Base-by-base conservation (phyloP, 2,888 invertebrate genomes). In the Caradrina kadenii region DNA sequence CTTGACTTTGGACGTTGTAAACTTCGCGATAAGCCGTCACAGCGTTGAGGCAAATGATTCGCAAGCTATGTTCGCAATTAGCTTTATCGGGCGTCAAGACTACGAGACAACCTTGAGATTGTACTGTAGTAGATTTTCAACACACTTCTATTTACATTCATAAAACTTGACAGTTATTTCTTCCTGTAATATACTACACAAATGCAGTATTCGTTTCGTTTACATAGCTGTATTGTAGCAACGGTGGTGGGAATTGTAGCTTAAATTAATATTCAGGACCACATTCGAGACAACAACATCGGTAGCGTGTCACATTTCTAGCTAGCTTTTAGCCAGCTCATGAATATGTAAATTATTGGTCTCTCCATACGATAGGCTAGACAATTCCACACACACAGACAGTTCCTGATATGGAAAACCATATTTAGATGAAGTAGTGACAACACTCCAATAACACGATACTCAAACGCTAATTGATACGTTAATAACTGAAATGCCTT, bases 41-140 rank as follows among this genome's bases (percentile, higher is more conserved):
- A 19, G 13, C 7, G 15, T 22, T 8, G 13, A 31, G 26, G 1
- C 10, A 35, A 17, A 3, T 1, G 7, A 31, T 42, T 48, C 7
- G 31, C 42, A 11, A 31, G 49, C 42, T 49, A 8, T 42, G 17
- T 42, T 10, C 52, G 39, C n/a, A 69, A 10, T 17, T 26, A n/a
- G n/a, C 52, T 26, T 58, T 70, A 53, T 59, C 61, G 19, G n/a
- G 22, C 48, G 48, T 58, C 48, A 21, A 53, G 52, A 39, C 26
- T 52, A 19, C 22, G 17, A 77, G 48, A 48, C 71, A 49, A 49
- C 78, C 78, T 72, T 78, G 78, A 78, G 48, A 31, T 49, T 35
- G 35, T 22, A 31, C 53, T 7, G 11, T 50, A n/a, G 7, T 11
- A 21, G 17, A 21, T 31, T 48, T 21, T 59, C 5, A 13, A 15